These are phyloP conservation scores for Myotis yumanensis DNA, from an alignment of 2,113 vertebrate genomes.

Conservation along the genomic window DNA sequence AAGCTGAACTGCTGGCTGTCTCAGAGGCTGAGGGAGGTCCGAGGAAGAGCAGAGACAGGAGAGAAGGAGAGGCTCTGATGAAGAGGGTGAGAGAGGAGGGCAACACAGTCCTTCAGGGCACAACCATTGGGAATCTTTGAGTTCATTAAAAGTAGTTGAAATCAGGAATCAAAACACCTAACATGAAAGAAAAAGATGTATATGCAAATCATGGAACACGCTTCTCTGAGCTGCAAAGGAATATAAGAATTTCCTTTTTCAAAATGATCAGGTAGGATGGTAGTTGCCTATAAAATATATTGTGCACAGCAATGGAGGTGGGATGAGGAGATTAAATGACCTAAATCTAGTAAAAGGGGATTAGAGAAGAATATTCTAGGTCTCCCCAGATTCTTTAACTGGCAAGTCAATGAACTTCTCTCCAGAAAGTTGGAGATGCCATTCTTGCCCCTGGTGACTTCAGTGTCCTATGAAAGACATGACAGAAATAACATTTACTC, in stretches of 20 bases:
- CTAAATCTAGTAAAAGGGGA: not conserved
- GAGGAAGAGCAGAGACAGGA: not conserved
- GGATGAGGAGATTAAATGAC: not conserved
- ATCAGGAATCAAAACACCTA: slow-evolving; percentile 59
- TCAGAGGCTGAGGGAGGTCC: not conserved
- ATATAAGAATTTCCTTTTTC: slow-evolving; percentile 54
- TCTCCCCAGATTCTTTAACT: not conserved
- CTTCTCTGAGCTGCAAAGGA: slow-evolving; percentile 46
- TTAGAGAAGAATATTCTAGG: not conserved
- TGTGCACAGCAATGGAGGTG: not conserved
- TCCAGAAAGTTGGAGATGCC: not conserved
- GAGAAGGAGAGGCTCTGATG: not conserved
- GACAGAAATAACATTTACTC: not conserved
- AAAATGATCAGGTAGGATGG: not conserved
- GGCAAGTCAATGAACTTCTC: not conserved
- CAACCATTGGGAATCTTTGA: slow-evolving; percentile 66
- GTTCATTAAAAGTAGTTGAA: slow-evolving; percentile 66
- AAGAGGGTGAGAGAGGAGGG: not conserved
- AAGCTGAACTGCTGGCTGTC: not conserved
- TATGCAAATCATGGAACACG: slow-evolving; percentile 55
- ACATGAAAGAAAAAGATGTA: slow-evolving; percentile 44
- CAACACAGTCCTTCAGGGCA: not conserved
- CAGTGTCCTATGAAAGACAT: not conserved
- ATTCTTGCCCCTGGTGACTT: not conserved
- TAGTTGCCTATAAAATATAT: not conserved